phyloP scores from a whole-genome alignment of 2,113 vertebrate genomes.

The Alethe castanea region DNA sequence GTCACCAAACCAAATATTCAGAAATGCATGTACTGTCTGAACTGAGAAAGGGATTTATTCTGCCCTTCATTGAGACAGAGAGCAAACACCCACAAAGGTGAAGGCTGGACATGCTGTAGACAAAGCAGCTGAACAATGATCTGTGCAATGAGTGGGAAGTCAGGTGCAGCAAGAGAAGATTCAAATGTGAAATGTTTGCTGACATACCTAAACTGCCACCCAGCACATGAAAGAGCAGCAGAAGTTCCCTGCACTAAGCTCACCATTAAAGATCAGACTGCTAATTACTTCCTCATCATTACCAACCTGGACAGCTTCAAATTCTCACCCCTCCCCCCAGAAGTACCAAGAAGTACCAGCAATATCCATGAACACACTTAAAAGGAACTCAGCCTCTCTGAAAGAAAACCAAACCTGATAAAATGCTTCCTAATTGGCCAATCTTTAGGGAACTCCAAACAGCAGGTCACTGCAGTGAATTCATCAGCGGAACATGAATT shows the following conservation, averaged over 20 bases:
- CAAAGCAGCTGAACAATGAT: background rate
- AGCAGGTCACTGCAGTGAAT: background rate
- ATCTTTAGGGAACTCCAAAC: background rate
- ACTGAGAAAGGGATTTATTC: background rate
- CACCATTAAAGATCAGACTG: background rate
- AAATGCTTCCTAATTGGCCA: background rate
- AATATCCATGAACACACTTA: background rate
- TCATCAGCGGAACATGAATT: background rate
- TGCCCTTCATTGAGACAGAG: background rate
- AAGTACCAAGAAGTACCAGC: slow-evolving; percentile 2
- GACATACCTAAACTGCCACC: background rate
- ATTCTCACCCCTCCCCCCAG: background rate
- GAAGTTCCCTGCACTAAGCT: background rate
- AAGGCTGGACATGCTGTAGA: background rate
- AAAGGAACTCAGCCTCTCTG: background rate
- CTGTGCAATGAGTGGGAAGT: background rate
- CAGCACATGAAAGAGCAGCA: background rate
- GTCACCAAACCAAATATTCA: background rate
- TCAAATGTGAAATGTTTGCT: background rate
- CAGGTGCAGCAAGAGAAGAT: background rate
- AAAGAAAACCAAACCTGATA: slow-evolving; percentile 2
- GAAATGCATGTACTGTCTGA: background rate
- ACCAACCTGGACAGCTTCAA: background rate
- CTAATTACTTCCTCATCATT: background rate
- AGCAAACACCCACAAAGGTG: background rate